Base-by-base conservation (phyloP, 2,797 vertebrate species). In the Gallinago stenura region DNA sequence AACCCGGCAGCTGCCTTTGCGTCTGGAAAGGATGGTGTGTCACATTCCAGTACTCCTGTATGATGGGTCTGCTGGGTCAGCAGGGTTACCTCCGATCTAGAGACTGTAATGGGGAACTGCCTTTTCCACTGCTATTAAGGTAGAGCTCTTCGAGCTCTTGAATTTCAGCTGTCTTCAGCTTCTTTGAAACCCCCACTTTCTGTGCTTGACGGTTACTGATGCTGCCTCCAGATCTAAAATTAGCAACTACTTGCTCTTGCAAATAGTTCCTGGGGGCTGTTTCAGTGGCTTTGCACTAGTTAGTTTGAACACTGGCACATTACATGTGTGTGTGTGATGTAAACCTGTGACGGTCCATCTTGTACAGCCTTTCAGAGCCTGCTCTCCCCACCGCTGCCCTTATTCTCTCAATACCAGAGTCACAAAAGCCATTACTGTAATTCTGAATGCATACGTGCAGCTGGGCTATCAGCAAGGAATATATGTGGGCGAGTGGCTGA, bases 391-490 rank as follows among this genome's bases (percentile, higher is more conserved):
- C 51, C 65, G 77, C 62, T 93, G n/a, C 85, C 68, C 81, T 54
- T 62, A 15, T 21, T 73, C 57, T 56, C 87, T 76, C 91, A 65
- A 37, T 60, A 51, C 76, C 25, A 72, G 87, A 78, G 75, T 82
- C 71, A 73, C 56, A 72, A 84, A 90, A 73, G 64, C 43, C 0
- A 2, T 39, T 82, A 6, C 48, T 81, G 77, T 75, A 66, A 66
- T 61, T 90, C 75, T 35, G 86, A 83, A 86, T 46, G 80, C 77
- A 17, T 78, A 15, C 4, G 58, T 83, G 60, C 76, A 83, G 81
- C 68, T 87, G 88, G 91, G 90, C 90, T 97, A 85, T 83, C 83
- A 96, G 80, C 35, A 56, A 93, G 90, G 82, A 94, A 30, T 33
- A 26, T 33, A 60, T 53, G 90, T 95, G 91, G 94, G 91, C 12